A percentile compares a stretch with the other conserved stretches of the same genome.
Evolutionary conservation across 2,797 vertebrate genomes (phyloP).

Genomic region (Cercopithecus petaurista): DNA sequence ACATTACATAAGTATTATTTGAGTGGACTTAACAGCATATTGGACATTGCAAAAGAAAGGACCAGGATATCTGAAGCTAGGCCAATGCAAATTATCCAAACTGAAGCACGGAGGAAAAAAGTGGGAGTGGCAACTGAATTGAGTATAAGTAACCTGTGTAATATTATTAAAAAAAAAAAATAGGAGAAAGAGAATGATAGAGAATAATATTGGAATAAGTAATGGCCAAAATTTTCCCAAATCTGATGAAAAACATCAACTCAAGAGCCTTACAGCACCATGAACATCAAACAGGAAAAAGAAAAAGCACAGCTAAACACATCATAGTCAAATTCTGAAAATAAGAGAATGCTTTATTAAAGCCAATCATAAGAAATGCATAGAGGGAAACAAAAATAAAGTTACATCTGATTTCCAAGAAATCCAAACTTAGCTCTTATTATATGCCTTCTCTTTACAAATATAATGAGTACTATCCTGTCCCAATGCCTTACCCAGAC

Average conservation of each 20-base stretch:
- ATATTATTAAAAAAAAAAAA: neutral
- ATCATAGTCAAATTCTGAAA: neutral
- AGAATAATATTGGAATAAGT: neutral
- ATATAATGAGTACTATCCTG: neutral
- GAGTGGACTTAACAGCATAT: neutral
- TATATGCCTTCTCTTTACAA: neutral
- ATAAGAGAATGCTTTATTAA: neutral
- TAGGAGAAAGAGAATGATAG: neutral
- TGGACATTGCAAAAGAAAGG: neutral
- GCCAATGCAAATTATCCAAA: neutral
- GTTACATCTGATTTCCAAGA: neutral
- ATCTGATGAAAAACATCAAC: neutral
- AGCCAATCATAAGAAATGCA: neutral
- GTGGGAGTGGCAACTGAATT: neutral
- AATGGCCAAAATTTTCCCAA: neutral
- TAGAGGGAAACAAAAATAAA: neutral
- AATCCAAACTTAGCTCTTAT: neutral
- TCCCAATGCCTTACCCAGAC: neutral
- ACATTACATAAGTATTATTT: neutral
- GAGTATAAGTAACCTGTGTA: neutral
- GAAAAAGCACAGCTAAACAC: neutral
- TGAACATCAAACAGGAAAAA: neutral
- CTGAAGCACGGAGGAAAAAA: neutral
- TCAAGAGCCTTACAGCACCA: neutral
- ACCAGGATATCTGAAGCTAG: neutral